Conservation (phyloP, 2,888 invertebrate genomes). For the Siphlonurus alternatus region DNA sequence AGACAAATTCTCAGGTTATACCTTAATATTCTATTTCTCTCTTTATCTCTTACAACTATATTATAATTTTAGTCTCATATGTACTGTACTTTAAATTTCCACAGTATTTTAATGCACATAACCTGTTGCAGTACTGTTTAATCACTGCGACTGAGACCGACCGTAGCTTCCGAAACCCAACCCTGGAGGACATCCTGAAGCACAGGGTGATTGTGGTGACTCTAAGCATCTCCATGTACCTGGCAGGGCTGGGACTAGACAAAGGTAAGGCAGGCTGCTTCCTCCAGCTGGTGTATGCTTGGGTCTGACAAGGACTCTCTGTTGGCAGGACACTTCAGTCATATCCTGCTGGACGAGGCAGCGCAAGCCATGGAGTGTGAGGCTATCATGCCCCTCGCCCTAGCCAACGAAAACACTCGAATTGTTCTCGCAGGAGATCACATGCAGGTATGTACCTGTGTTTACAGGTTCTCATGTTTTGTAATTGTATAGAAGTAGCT, state of each 20-base stretch:
- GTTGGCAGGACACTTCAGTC: slow-evolving; percentile 44
- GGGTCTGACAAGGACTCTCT: too few relatives aligned
- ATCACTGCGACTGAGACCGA: slow-evolving; percentile 35
- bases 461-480: not conserved
- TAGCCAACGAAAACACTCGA: slow-evolving; percentile 52
- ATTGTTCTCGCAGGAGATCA: slow-evolving; percentile 73
- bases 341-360: slow-evolving; percentile 72
- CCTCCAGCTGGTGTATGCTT: too few relatives aligned
- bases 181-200: slow-evolving; percentile 48
- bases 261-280: slow-evolving; percentile 30
- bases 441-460: slow-evolving; percentile 43
- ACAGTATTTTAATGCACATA: too few relatives aligned
- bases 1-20: too few relatives aligned
- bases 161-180: slow-evolving; percentile 47
- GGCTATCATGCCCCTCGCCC: slow-evolving; percentile 58
- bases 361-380: slow-evolving; percentile 79
- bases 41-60: not conserved
- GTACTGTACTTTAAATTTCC: too few relatives aligned
- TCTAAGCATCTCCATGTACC: slow-evolving; percentile 55
- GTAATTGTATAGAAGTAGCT: not conserved
- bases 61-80: too few relatives aligned
- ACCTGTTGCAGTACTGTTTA: slow-evolving; percentile 51
- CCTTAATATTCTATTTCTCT: not conserved
- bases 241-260: slow-evolving; percentile 47
- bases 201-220: slow-evolving; percentile 64